Evolutionary conservation across 2,113 vertebrate species (phyloP).

Genomic region (Cottus gobio): DNA sequence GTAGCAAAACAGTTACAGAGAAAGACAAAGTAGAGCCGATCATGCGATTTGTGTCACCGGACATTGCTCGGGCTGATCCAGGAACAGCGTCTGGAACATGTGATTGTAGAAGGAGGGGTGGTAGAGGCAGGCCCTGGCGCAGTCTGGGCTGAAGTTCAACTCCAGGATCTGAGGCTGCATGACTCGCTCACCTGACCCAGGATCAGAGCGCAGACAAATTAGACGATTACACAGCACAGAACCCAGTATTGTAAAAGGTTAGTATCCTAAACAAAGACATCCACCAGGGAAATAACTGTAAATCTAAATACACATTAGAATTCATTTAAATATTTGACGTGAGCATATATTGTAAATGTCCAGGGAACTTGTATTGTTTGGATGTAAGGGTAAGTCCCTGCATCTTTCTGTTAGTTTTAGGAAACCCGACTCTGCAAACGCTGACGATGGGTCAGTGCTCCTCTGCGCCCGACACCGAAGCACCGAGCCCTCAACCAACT

Average conservation of each 20-base stretch:
- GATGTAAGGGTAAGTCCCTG: too few relatives aligned
- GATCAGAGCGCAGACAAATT: constrained; percentile 10
- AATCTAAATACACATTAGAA: background rate
- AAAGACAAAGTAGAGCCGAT: constrained; percentile 14
- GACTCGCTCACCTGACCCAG: constrained; percentile 82
- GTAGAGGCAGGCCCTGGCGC: constrained; percentile 92
- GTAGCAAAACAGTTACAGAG: background rate
- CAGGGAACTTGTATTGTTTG: too few relatives aligned
- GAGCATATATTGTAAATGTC: too few relatives aligned
- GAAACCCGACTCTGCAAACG: too few relatives aligned
- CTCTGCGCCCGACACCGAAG: too few relatives aligned
- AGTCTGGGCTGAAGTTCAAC: constrained; percentile 96
- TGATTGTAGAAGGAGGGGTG: constrained; percentile 95
- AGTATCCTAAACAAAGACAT: background rate
- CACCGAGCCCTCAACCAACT: too few relatives aligned
- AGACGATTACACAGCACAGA: background rate
- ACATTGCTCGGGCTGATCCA: constrained; percentile 86
- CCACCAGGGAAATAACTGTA: background rate
- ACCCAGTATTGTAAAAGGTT: background rate
- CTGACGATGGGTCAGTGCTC: too few relatives aligned
- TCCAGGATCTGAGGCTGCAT: constrained; percentile 97
- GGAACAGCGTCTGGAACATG: constrained; percentile 92
- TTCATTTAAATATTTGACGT: background rate
- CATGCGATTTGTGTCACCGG: constrained; percentile 86
- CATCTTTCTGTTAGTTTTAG: too few relatives aligned